Base-by-base conservation (phyloP, 2,888 invertebrate species). In the Pachycephus smyrnensis region DNA sequence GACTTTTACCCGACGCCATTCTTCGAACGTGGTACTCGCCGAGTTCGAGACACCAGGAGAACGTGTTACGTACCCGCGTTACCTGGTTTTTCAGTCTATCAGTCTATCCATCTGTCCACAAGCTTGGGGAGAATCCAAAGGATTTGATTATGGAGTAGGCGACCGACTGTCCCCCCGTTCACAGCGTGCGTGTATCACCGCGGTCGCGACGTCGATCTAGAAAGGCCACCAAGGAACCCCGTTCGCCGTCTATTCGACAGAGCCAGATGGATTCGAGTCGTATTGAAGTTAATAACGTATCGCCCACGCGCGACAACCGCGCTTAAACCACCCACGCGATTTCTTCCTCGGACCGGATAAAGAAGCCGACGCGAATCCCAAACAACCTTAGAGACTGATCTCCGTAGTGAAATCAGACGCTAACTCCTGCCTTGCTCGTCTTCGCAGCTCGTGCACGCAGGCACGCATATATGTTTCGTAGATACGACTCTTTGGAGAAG, bases 181-280 rank as follows among this genome's bases (percentile, higher is more conserved):
- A 9, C 23, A 23, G 23, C 55, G 55, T 55, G 15, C 9, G 55
- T 1, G 23, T 55, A 55, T 23, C 15, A 23, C 55, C 55, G 55
- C 55, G 55, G 55, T 55, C 55, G 55, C 55, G 23, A 55, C 23
- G 55, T 23, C 55, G 55, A 55, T 55, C 55, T 55, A 79, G 75
- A 78, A 77, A 76, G 78, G 84, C 85, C 81, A 84, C 82, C 79
- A 79, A 73, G 83, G 82, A 79, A 81, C 75, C 79, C 79, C 80
- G 55, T 55, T 77, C 55, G 71, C n/a, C 55, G 69, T 9, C 9
- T 23, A 55, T 55, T 23, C 55, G 55, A 55, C 55, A 23, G 31
- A 33, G 76, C 12, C 78, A 77, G 79, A 85, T 84, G 80, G 73
- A 82, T 82, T 83, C 81, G 80, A 11, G 23, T 73, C 76, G 79